Evolutionary conservation across 2,113 vertebrate genomes (phyloP), one percentile per base, ranked within the genome.

Genomic region (Burhinus oedicnemus): DNA sequence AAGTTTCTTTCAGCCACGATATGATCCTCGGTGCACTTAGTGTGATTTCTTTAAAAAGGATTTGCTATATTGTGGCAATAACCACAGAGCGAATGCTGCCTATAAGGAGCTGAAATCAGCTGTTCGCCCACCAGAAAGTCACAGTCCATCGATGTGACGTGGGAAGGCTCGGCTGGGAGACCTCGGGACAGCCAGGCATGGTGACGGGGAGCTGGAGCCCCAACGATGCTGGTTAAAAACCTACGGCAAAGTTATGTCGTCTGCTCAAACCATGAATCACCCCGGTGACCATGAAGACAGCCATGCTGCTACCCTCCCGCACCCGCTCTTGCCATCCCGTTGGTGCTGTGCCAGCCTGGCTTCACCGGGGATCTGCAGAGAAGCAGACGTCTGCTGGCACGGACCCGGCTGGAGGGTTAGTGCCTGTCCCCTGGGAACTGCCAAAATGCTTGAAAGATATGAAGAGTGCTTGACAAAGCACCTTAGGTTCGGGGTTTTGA

Each of bases 31-130:
- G 32, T 88, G 95, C 93, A 93, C 97, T 96, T 95, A 96, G 82
- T 13, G 69, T 6, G 82, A 42, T 65, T 95, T 91, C 58, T 92
- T 71, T 36, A 15, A 65, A 32, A 87, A 44, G 83, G 66, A 74
- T 97, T 94, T 91, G 62, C 30, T 91, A 60, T 97, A 95, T 95
- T 97, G 54, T 95, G 89, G 64, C 96, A 94, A 97, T 95, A 97
- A 89, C 91, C 22, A 11, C 62, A 51, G 89, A 97, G 62, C 3
- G 58, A 93, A 32, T 58, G 51, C 54, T 81, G 7, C 80, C 83
- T 87, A 32, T 40, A 83, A 74, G 87, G 81, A 83, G 61, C 25
- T 4, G 21, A 79, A 96, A 95, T 87, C 93, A 60, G 82, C 89
- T 96, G 83, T 91, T 96, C 93, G 30, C 38, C 85, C 96, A 93